Evolutionary conservation across 2,113 vertebrate genomes (phyloP), one percentile per base, ranked within the genome.

Genomic region (Periophthalmodon schlosseri): DNA sequence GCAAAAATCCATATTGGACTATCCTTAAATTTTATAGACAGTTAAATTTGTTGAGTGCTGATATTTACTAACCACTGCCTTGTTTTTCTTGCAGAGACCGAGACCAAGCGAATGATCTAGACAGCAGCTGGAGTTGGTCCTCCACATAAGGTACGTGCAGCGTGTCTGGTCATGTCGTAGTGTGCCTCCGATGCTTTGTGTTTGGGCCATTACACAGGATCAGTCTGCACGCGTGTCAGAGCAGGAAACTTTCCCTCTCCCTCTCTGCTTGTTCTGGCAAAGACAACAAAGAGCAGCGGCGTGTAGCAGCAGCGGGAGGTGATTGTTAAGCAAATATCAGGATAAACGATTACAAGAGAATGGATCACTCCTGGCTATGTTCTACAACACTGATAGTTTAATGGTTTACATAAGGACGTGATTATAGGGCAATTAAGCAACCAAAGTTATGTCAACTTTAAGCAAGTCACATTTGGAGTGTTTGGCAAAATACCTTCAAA

Each of bases 81-180:
- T 33, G 57, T 12, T 72, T 21, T 69, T 20, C 0, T 91, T 91
- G 73, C 82, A 94, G 93, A 91, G 81, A 87, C 70, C 70, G 81
- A 82, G 56, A 85, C 60, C 69, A 87, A 89, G 87, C 69, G 90
- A 78, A 93, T 94, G 93, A 90, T 91, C 78, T 93, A 93, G 81
- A 90, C 74, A 74, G 70, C 77, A 84, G 60, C 73, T 68, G 24
- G 39, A 68, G 23, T 64, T 89, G 89, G 85, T 92, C 89, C 86
- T 83, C 80, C 87, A 89, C 90, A 93, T 86, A 93, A 92, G 93
- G 93, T 94, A 90, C 0, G 8, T 18, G 16, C 70, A 16, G 70
- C 75, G 23, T 1, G 61, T 76, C 15, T 9, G 54, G 34, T 75
- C 73, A 49, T 77, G 80, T 77, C 65, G 34, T 58, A 64, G 5